Evolutionary conservation across 35 echinoderm and acorn worm species (phyloP), one percentile per base, ranked within the genome.

Genomic region (Chiridota heheva): DNA sequence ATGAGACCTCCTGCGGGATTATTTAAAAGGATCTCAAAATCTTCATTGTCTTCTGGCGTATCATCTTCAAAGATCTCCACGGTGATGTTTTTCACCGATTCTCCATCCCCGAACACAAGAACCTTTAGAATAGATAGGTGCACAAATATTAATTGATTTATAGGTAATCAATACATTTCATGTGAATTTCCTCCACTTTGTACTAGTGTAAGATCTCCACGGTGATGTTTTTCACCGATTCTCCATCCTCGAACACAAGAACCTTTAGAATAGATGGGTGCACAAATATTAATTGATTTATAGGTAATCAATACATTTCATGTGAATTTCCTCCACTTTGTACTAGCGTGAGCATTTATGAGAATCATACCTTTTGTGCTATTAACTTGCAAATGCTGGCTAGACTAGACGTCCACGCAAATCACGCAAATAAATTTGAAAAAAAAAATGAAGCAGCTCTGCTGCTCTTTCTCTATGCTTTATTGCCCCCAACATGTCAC

Each of bases 1-100:
- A 88, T 80, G 20, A 97, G 43, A 28, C 94, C 94, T 60, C 88
- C 88, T 2, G 78, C 76, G 2, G 94, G 94, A 68, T 97, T 97
- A 70, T 85, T 88, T 20, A 97, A 67, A 60, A 97, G 86, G 18
- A 97, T 73, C 39, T 97, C 94, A 83, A 97, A 86, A 35, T 70
- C 77, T 49, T 97, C 94, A 65, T 40, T 46, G 81, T 77, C 89
- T 30, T 97, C 94, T 81, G 94, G 65, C 16, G 57, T 81, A 5
- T 60, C 57, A 63, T 97, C 94, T 4, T 97, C 86, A 70, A 84
- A 74, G 36, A 97, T 97, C 35, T 71, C 17, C 25, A 97, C 42
- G 8, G 45, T 85, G 0, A 97, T 74, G 5, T 79, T 83, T 69
- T 88, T 87, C 0, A 42, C 75, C 24, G 37, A 84, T 60, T 91